phyloP scores from a whole-genome alignment of 2,888 invertebrate genomes.

The Brachyptera risi region DNA sequence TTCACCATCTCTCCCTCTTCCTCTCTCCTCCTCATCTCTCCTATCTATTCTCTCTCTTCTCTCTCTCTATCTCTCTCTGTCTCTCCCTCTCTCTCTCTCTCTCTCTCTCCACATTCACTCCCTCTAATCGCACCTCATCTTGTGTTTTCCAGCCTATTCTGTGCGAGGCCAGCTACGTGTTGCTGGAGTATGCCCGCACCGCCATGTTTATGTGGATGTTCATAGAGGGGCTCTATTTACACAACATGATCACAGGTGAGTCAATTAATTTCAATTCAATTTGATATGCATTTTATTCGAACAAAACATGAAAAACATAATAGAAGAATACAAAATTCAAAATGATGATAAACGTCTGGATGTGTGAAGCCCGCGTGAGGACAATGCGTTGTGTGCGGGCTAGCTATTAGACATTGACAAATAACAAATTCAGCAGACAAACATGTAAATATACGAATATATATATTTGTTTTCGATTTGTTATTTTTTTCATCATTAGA shows the following conservation, averaged over 20 bases:
- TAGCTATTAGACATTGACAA: too few relatives aligned
- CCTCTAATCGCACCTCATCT: background rate
- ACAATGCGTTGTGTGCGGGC: too few relatives aligned
- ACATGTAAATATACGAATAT: too few relatives aligned
- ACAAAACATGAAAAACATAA: too few relatives aligned
- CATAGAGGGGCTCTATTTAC: slow-evolving; percentile 86
- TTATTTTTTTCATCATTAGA: too few relatives aligned
- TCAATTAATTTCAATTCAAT: too few relatives aligned
- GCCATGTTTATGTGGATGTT: slow-evolving; percentile 98
- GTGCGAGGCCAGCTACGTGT: slow-evolving; percentile 72
- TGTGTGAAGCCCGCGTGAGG: too few relatives aligned
- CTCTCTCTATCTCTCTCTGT: background rate
- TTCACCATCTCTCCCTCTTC: background rate
- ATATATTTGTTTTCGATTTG: too few relatives aligned
- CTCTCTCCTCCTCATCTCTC: background rate
- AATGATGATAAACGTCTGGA: too few relatives aligned
- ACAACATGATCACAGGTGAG: slow-evolving; percentile 72
- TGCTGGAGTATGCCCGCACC: slow-evolving; percentile 84
- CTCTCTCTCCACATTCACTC: background rate
- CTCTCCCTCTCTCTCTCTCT: background rate
- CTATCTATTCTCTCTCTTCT: background rate
- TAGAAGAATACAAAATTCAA: too few relatives aligned
- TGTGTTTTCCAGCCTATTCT: slow-evolving; percentile 61
- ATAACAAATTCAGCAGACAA: too few relatives aligned
- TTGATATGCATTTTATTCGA: too few relatives aligned